Percentiles rank a stretch among this genome's conserved stretches.
phyloP scores from a whole-genome alignment of 2,113 vertebrate species.

The Ophthalmolycus amberensis region DNA sequence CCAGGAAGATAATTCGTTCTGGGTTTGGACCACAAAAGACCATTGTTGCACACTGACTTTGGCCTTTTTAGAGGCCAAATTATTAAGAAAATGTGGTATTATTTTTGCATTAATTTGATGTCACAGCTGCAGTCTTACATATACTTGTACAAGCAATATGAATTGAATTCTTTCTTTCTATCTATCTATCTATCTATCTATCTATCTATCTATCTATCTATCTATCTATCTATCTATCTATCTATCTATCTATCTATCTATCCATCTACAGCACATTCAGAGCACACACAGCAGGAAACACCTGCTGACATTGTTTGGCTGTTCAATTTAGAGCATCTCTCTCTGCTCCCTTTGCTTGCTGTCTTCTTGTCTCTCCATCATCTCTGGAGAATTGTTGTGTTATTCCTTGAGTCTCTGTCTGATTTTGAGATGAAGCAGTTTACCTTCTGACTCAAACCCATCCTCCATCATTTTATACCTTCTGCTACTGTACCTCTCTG shows the following conservation, averaged over 20 bases:
- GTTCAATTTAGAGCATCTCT: slow-evolving; percentile 24
- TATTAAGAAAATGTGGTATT: slow-evolving; percentile 36
- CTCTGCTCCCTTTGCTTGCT: not conserved
- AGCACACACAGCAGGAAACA: not conserved
- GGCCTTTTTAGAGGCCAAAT: slow-evolving; percentile 39
- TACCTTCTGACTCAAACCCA: slow-evolving; percentile 5
- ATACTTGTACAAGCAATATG: not conserved
- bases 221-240: slow-evolving; percentile 6
- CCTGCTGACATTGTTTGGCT: slow-evolving; percentile 1
- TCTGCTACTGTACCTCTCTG: not conserved
- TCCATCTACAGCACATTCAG: not conserved
- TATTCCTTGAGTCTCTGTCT: slow-evolving; percentile 17
- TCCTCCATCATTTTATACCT: slow-evolving; percentile 14
- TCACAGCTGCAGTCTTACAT: slow-evolving; percentile 15
- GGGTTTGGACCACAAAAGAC: slow-evolving; percentile 55
- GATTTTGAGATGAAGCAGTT: slow-evolving; percentile 36
- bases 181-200: slow-evolving; percentile 1
- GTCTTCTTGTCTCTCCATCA: slow-evolving; percentile 13
- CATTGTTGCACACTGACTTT: slow-evolving; percentile 49
- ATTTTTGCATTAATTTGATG: slow-evolving; percentile 51
- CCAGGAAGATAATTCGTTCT: slow-evolving; percentile 57
- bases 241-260: slow-evolving; percentile 10
- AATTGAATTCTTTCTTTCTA: not conserved
- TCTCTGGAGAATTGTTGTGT: slow-evolving; percentile 29
- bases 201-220: slow-evolving; percentile 23